These are phyloP conservation scores for Leucania comma DNA, from an alignment of 2,888 invertebrate genomes.

Conservation along the genomic window DNA sequence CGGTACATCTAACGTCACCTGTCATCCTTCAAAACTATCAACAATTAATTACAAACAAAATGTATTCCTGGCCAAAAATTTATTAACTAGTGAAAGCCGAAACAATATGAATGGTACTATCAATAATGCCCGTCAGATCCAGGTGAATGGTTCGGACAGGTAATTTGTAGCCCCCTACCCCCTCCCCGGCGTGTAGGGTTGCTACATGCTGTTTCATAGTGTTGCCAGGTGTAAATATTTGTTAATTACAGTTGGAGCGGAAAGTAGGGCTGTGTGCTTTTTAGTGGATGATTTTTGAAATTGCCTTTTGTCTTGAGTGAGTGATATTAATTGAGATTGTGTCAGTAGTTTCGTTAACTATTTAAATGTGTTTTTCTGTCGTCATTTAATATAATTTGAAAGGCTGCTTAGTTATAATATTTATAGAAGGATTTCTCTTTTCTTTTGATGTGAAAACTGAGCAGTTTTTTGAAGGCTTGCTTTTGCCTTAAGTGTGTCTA, in stretches of 20 bases:
- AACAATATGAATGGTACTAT: conserved; percentile 67
- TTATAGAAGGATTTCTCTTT: no score
- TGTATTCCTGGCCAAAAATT: conserved; percentile 48
- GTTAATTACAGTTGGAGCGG: neutral
- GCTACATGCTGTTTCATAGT: conserved; percentile 30
- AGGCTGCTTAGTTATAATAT: no score
- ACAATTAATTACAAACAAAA: conserved; percentile 49
- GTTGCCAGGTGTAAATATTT: conserved; percentile 33
- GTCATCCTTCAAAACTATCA: conserved; percentile 38
- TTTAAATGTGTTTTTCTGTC: no score
- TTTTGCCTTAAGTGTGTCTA: no score
- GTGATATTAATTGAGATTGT: no score
- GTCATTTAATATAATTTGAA: no score
- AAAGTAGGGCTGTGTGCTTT: neutral
- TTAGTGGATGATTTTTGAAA: conserved; percentile 3
- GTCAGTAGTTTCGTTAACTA: no score
- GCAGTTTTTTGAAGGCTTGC: no score
- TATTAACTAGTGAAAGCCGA: conserved; percentile 49
- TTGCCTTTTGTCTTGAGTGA: no score
- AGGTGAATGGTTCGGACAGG: conserved; percentile 87
- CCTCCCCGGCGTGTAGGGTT: conserved; percentile 35
- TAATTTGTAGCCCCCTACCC: conserved; percentile 76
- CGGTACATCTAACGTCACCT: conserved; percentile 26
- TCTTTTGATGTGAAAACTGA: no score
- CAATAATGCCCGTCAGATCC: conserved; percentile 73